Conservation (phyloP, 1,140 invertebrate species). For the Stegodyphus mimosarum region DNA sequence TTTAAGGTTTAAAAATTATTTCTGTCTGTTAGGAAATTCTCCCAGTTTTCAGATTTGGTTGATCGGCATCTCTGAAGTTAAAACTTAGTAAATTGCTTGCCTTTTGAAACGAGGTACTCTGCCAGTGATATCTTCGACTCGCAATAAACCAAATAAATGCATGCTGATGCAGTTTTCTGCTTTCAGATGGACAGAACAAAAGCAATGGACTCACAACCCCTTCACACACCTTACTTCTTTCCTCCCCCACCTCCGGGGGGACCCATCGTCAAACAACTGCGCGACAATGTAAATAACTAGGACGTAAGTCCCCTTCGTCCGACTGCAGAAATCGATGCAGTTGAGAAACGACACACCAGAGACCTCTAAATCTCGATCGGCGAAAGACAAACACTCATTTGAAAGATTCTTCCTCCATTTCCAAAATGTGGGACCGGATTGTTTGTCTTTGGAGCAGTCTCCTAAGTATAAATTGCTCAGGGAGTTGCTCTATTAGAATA, state of each 20-base stretch:
- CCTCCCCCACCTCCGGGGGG: background rate
- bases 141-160: too few relatives aligned
- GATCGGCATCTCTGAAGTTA: too few relatives aligned
- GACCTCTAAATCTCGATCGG: conserved; percentile 39
- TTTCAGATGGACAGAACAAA: too few relatives aligned
- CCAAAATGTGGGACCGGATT: conserved; percentile 15
- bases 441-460: conserved; percentile 25
- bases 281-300: conserved; percentile 47
- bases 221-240: background rate
- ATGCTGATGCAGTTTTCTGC: too few relatives aligned
- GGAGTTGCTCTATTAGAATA: conserved; percentile 37
- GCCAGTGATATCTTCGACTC: too few relatives aligned
- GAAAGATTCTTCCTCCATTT: conserved; percentile 13
- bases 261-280: background rate
- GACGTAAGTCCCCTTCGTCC: background rate
- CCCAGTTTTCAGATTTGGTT: too few relatives aligned
- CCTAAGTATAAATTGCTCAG: conserved; percentile 29
- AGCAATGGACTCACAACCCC: background rate
- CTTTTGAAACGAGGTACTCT: too few relatives aligned
- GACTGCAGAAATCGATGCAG: background rate
- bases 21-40: too few relatives aligned
- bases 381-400: conserved; percentile 50
- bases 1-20: too few relatives aligned
- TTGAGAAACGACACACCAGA: conserved; percentile 27
- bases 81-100: too few relatives aligned